Evolutionary conservation across 2,797 vertebrate species (phyloP).

Genomic region (Muscicapa striata): DNA sequence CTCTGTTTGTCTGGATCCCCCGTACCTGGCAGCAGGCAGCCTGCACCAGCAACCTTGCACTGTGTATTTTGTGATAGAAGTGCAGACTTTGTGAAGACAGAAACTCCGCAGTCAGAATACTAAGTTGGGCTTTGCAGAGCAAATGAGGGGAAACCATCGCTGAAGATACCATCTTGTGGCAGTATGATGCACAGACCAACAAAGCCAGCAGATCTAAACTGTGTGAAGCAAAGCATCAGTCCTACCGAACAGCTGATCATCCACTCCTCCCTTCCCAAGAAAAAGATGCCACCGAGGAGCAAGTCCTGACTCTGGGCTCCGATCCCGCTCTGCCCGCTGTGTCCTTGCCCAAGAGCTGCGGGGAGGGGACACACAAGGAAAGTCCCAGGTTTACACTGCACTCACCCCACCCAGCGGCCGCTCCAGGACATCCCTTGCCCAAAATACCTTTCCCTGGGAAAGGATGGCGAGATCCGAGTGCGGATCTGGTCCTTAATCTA

Average conservation of each 20-base stretch:
- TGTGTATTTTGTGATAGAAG: background rate
- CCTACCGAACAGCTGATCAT: fast-evolving
- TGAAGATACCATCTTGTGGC: constrained; percentile 31
- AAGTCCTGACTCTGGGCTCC: background rate
- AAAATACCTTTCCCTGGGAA: background rate
- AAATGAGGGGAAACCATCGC: background rate
- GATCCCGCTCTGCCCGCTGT: fast-evolving
- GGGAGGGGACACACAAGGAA: fast-evolving
- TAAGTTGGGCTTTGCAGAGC: background rate
- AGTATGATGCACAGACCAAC: background rate
- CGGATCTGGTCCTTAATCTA: background rate
- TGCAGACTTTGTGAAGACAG: background rate
- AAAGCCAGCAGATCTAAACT: background rate
- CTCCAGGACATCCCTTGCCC: background rate
- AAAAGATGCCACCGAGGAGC: background rate
- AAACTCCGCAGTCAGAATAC: background rate
- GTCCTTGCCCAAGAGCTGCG: background rate
- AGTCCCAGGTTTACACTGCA: background rate
- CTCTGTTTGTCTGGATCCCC: background rate
- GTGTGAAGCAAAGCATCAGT: background rate
- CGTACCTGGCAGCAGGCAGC: background rate
- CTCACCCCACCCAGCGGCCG: background rate
- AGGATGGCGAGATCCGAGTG: too few species aligned
- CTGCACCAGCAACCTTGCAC: background rate
- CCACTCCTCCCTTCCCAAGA: background rate